Percentiles rank a stretch among this genome's conserved stretches.
These are phyloP conservation scores for Drosophila borealis DNA, from an alignment of 2,888 invertebrate genomes.

Conservation along the genomic window DNA sequence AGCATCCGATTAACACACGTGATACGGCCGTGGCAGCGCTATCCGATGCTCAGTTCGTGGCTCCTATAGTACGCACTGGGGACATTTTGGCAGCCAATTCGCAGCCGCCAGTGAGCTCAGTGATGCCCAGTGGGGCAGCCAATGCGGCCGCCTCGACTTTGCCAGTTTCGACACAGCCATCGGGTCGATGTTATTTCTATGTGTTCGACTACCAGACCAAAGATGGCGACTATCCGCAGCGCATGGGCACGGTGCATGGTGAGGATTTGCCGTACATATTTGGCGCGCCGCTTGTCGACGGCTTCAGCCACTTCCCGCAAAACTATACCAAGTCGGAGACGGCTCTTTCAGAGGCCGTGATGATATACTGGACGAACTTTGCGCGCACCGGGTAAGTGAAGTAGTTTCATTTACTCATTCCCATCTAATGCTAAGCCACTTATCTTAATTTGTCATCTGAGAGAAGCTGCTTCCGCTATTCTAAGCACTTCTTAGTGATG, in stretches of 20 bases:
- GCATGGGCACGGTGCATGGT: slow-evolving; percentile 96
- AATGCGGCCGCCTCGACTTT: slow-evolving; percentile 75
- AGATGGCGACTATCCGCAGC: slow-evolving; percentile 95
- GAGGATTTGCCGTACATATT: slow-evolving; percentile 96
- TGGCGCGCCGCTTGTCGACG: slow-evolving; percentile 95
- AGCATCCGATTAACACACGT: slow-evolving; percentile 94
- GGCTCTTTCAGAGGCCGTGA: slow-evolving; percentile 93
- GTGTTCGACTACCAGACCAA: slow-evolving; percentile 97
- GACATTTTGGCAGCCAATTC: slow-evolving; percentile 91
- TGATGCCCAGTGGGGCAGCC: slow-evolving; percentile 65
- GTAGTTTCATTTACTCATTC: slow-evolving; percentile 1
- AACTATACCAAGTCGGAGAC: slow-evolving; percentile 96
- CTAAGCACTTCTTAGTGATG: slow-evolving; percentile 44
- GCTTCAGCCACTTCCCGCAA: slow-evolving; percentile 91
- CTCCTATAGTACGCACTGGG: slow-evolving; percentile 94
- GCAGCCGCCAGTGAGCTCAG: slow-evolving; percentile 75
- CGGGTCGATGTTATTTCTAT: slow-evolving; percentile 94
- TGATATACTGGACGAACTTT: slow-evolving; percentile 95
- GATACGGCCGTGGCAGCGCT: slow-evolving; percentile 96
- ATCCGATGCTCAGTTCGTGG: slow-evolving; percentile 97
- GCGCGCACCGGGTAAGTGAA: slow-evolving; percentile 93
- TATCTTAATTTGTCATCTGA: slow-evolving; percentile 44
- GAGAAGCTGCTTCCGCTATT: slow-evolving; percentile 21
- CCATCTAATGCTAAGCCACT: slow-evolving; percentile 31
- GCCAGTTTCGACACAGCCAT: slow-evolving; percentile 75